Percentiles rank a stretch among this genome's conserved stretches.
phyloP scores from a whole-genome alignment of 2,113 vertebrate genomes.

The Formicarius rufipectus region DNA sequence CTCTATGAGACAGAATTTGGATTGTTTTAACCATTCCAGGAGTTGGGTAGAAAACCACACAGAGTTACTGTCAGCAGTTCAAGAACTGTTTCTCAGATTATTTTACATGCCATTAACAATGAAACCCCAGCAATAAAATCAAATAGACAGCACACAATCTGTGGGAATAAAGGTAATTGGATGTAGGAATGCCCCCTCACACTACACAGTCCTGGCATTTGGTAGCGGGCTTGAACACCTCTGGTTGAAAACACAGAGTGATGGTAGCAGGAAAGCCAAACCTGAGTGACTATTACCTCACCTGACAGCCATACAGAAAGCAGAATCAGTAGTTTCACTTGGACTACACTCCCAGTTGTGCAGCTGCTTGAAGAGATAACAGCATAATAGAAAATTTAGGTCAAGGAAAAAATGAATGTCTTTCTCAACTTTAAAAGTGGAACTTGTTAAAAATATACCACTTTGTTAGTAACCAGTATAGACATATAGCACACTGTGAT shows the following conservation, averaged over 20 bases:
- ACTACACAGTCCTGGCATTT: neutral
- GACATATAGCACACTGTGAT: neutral
- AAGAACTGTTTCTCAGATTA: neutral
- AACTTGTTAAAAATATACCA: neutral
- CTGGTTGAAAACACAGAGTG: neutral
- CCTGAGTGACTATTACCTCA: neutral
- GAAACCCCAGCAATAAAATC: neutral
- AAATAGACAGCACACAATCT: neutral
- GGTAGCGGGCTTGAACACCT: neutral
- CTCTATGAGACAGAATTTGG: neutral
- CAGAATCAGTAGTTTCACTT: neutral
- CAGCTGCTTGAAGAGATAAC: neutral
- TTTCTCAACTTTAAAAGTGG: neutral
- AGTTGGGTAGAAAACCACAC: neutral
- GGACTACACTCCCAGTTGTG: neutral
- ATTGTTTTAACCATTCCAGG: neutral
- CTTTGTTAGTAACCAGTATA: neutral
- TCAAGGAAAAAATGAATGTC: neutral
- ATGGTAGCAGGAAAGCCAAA: accelerated
- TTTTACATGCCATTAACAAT: neutral
- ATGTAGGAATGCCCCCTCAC: neutral
- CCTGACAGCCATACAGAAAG: neutral
- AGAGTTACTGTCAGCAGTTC: neutral
- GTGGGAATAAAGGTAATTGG: neutral
- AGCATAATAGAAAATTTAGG: neutral